A percentile compares a stretch with the other conserved stretches of the same genome.
Conservation (phyloP, 1,140 invertebrate genomes). For the Archegozetes longisetosus region DNA sequence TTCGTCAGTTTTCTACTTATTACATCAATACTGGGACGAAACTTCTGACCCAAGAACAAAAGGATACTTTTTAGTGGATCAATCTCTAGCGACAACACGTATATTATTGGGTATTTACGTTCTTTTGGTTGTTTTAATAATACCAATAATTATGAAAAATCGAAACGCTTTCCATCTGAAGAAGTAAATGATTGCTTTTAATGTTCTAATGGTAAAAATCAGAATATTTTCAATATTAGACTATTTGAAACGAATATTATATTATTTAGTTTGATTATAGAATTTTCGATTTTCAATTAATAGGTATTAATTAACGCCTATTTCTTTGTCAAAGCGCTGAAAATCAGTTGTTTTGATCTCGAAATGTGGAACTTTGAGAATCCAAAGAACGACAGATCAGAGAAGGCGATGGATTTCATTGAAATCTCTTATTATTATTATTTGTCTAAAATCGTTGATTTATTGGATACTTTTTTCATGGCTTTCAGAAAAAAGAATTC, state of each 20-base stretch:
- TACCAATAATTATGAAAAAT: conserved; percentile 66
- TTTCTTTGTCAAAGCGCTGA: conserved; percentile 19
- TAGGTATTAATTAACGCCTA: conserved; percentile 17
- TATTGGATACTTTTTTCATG: conserved; percentile 90
- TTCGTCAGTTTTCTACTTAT: conserved; percentile 27
- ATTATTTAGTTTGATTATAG: no score
- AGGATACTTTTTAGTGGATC: conserved; percentile 67
- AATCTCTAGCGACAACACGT: conserved; percentile 38
- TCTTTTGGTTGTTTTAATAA: conserved; percentile 47
- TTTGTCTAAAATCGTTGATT: conserved; percentile 89
- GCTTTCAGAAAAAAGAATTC: conserved; percentile 75
- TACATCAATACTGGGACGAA: conserved; percentile 14
- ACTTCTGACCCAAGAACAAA: conserved; percentile 58
- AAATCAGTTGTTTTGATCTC: conserved; percentile 14
- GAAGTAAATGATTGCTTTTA: conserved; percentile 25
- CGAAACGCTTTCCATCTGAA: conserved; percentile 63
- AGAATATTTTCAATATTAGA: background rate
- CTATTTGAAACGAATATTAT: background rate
- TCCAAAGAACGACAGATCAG: background rate
- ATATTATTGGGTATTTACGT: conserved; percentile 30
- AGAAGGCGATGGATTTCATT: conserved; percentile 6
- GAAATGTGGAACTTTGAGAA: conserved; percentile 9
- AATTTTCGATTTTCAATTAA: background rate
- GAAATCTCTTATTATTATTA: conserved; percentile 46
- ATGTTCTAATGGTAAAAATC: conserved; percentile 31